Evolutionary conservation across 2,113 vertebrate genomes (phyloP), one percentile per base, ranked within the genome.

Genomic region (Morone saxatilis): DNA sequence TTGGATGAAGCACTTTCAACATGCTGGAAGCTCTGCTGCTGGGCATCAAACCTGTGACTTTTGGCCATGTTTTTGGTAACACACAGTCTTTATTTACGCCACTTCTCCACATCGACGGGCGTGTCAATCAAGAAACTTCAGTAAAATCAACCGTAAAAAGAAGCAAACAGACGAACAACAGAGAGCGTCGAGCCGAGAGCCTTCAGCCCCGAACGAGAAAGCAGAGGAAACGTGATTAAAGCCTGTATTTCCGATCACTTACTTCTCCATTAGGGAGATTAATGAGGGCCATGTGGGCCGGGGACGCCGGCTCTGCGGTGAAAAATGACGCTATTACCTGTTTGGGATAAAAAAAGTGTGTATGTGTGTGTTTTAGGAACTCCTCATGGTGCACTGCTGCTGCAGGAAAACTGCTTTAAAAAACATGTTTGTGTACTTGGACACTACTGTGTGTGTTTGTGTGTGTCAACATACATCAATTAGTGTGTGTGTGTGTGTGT

Each of bases 311-410:
- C 78, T 76, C 83, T 84, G 78, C 88, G 60, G 48, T 95, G 95
- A 97, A 96, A 97, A 97, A 97, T 73, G 86, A 94, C 74, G 86
- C 93, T 95, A 96, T 97, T 96, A 95, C 92, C 93, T 91, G 92
- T 92, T 93, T 47, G 73, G 65, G 65, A 62, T 57, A 57, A 76
- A 76, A 40, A 45, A 19, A 6, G 6, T 3, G n/a, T 9, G 70
- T 66, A 31, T 73, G 77, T 85, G 83, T 80, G 71, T 66, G 71
- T 67, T 63, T 47, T 13, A 17, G 57, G 41, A 77, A 67, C n/a
- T 62, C 70, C 53, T 75, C 43, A 5, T 43, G 31, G 31, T 31
- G 31, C 31, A 31, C 31, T 31, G 36, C 45, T n/a, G 60, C 48
- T 51, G 67, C n/a, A 69, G 72, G 71, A 13, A 16, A 65, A 47